Evolutionary conservation across 2,888 invertebrate genomes (phyloP).

Genomic region (Drosophila sordidapex): DNA sequence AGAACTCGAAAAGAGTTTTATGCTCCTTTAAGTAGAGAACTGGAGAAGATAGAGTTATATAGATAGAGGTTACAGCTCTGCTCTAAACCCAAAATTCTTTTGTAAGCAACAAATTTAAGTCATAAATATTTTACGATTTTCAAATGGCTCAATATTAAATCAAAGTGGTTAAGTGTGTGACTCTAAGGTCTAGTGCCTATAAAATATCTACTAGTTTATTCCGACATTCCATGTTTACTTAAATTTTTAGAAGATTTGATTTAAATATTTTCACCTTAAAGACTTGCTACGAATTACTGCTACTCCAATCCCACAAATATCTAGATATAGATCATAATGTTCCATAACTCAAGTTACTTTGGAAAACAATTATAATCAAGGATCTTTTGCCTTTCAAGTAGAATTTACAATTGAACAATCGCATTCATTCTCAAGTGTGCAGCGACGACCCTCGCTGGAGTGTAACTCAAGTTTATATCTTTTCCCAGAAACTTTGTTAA

Average conservation of each 20-base stretch:
- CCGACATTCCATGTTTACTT: not conserved
- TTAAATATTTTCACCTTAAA: too few relatives aligned
- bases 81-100: too few relatives aligned
- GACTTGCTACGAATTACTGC: too few relatives aligned
- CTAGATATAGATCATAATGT: not conserved
- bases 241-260: not conserved
- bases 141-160: not conserved
- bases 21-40: not conserved
- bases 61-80: not conserved
- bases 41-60: not conserved
- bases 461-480: constrained; percentile 53
- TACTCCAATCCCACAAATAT: not conserved
- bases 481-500: constrained; percentile 56
- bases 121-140: not conserved
- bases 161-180: not conserved
- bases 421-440: not conserved
- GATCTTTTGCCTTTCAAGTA: not conserved
- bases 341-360: not conserved
- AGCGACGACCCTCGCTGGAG: constrained; percentile 41
- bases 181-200: not conserved
- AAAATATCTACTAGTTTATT: not conserved
- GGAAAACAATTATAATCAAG: not conserved
- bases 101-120: not conserved
- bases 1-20: not conserved
- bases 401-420: not conserved